A percentile compares a stretch with the other conserved stretches of the same genome.
Conservation (phyloP, 2,113 vertebrate genomes). For the Coracopsis vasa region DNA sequence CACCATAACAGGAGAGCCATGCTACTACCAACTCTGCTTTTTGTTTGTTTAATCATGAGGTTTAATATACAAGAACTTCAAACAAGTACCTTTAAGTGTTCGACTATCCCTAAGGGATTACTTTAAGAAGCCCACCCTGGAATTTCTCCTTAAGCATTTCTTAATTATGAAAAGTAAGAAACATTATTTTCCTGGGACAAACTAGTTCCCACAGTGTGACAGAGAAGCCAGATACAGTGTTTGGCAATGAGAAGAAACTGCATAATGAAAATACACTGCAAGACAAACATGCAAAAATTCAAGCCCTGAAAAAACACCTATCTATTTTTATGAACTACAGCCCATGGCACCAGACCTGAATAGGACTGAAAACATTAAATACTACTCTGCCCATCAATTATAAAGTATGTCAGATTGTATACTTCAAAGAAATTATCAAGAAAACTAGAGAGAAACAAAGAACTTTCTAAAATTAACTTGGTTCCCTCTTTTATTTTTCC, state of each 20-base stretch:
- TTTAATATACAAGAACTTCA: background rate
- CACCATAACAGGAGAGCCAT: accelerated
- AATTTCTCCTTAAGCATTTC: background rate
- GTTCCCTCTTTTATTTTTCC: background rate
- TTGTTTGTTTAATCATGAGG: background rate
- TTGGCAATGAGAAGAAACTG: background rate
- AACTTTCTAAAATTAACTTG: background rate
- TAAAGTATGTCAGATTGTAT: background rate
- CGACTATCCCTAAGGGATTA: background rate
- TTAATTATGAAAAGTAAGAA: background rate
- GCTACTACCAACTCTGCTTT: background rate
- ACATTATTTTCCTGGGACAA: background rate
- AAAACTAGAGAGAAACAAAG: background rate
- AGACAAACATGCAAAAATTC: background rate
- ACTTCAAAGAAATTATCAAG: background rate
- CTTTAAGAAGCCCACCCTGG: background rate
- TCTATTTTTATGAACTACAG: background rate
- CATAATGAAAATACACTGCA: background rate
- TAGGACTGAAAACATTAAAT: background rate
- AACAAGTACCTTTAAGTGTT: background rate
- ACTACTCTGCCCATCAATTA: background rate
- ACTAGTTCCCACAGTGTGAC: background rate
- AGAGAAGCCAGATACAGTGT: background rate
- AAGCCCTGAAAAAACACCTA: background rate
- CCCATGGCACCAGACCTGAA: background rate